These are phyloP conservation scores for Masnerella sp. DNA, from an alignment of 2,888 invertebrate species.

Conservation along the genomic window DNA sequence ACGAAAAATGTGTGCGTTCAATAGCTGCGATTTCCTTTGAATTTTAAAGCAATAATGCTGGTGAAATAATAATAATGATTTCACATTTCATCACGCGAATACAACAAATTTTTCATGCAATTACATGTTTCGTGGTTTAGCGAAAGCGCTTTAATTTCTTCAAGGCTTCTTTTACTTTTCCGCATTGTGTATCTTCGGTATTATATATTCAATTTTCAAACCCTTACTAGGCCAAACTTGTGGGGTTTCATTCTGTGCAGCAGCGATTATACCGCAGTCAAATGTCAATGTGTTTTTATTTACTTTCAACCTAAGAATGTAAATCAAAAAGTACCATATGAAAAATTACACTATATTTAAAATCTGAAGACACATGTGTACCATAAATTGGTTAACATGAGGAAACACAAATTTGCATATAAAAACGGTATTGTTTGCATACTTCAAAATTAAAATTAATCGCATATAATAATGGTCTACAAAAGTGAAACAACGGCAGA, in stretches of 20 bases:
- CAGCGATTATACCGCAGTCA: not conserved
- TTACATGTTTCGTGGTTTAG: conserved; percentile 40
- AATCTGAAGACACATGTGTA: too few relatives aligned
- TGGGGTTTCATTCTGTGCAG: conserved; percentile 42
- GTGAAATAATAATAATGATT: conserved; percentile 20
- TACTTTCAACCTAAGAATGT: too few relatives aligned
- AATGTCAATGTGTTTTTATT: conserved; percentile 10
- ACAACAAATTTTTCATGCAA: conserved; percentile 31
- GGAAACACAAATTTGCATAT: too few relatives aligned
- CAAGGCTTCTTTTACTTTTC: conserved; percentile 47
- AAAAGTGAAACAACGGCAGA: too few relatives aligned
- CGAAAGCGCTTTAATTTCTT: conserved; percentile 55
- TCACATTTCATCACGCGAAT: conserved; percentile 39
- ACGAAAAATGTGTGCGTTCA: not conserved
- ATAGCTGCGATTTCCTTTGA: not conserved
- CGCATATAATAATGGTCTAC: too few relatives aligned
- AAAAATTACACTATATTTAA: too few relatives aligned
- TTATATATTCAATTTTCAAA: conserved; percentile 50
- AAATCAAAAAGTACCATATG: too few relatives aligned
- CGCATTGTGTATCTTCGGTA: conserved; percentile 43
- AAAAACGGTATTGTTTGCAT: too few relatives aligned
- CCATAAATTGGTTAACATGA: too few relatives aligned
- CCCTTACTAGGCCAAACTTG: conserved; percentile 55
- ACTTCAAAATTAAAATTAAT: too few relatives aligned
- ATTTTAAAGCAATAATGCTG: conserved; percentile 15